Evolutionary conservation across 2,113 vertebrate species (phyloP).

Genomic region (western clawed frog (Xenopus tropicalis)): UCB_Xtro_10.0 CM004447.2:83859501-83860000

Average conservation of each 20-base stretch:
- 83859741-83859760: too few relatives aligned
- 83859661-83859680: background rate
- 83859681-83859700: constrained; percentile 7
- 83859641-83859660: constrained; percentile 63
- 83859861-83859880: too few relatives aligned
- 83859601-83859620: constrained; percentile 68
- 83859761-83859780: too few relatives aligned
- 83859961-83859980: too few relatives aligned
- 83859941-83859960: too few relatives aligned
- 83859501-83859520: constrained; percentile 69
- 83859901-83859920: too few relatives aligned
- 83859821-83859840: background rate
- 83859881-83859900: too few relatives aligned
- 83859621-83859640: constrained; percentile 61
- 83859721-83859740: background rate
- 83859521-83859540: constrained; percentile 66
- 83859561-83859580: constrained; percentile 70
- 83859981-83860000: too few relatives aligned
- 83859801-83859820: too few relatives aligned
- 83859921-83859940: too few relatives aligned
- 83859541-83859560: constrained; percentile 59
- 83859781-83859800: too few relatives aligned
- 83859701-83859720: background rate
- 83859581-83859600: constrained; percentile 70
- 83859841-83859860: background rate